These are phyloP conservation scores for Clarias macrocephalus DNA, from an alignment of 2,113 vertebrate genomes.

Conservation along the genomic window DNA sequence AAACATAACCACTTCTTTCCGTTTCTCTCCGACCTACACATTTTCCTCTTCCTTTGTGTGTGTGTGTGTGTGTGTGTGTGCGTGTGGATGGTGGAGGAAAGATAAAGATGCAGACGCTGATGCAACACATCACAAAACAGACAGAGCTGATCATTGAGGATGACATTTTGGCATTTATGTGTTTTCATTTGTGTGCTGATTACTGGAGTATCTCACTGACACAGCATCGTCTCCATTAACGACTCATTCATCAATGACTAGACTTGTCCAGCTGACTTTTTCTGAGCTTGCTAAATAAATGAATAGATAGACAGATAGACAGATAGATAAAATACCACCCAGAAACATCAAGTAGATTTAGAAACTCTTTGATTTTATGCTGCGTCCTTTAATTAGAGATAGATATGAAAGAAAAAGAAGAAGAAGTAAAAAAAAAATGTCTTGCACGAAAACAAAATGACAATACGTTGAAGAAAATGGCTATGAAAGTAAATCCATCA, in stretches of 20 bases:
- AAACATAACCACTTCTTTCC: not conserved
- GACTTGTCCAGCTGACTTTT: not conserved
- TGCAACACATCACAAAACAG: not conserved
- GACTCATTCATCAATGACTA: not conserved
- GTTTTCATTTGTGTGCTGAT: not conserved
- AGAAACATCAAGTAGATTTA: constrained; percentile 40
- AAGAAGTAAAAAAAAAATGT: not conserved
- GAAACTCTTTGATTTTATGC: not conserved
- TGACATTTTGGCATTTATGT: not conserved
- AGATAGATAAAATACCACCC: not conserved
- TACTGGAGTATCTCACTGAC: not conserved
- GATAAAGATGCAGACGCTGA: not conserved
- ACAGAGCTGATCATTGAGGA: not conserved
- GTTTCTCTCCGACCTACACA: not conserved
- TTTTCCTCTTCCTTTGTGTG: not conserved
- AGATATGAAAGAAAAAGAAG: not conserved
- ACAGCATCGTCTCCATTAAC: not conserved
- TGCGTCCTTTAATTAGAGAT: not conserved
- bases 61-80: not conserved
- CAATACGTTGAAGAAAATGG: constrained; percentile 36
- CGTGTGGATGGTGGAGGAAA: not conserved
- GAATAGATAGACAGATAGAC: not conserved
- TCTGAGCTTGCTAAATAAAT: not conserved
- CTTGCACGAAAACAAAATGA: not conserved
- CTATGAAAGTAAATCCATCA: constrained; percentile 53